Evolutionary conservation across 2,888 invertebrate genomes (phyloP), one percentile per base, ranked within the genome.

Genomic region (Mallateleia sp.): DNA sequence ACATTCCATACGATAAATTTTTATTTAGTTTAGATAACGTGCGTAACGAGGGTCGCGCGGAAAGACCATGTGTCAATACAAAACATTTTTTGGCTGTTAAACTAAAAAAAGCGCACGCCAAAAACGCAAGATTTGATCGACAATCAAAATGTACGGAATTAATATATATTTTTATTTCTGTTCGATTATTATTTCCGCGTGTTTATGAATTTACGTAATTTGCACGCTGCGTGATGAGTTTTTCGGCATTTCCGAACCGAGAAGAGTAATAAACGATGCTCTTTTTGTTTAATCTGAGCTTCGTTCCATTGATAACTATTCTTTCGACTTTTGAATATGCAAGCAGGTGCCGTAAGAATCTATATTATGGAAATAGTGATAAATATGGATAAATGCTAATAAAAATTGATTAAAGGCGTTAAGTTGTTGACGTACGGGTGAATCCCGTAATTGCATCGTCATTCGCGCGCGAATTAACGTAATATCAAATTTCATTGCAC

Each of bases 321-420:
- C 71, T 56, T 60, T 72, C 47, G 25, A 32, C 60, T 58, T 84
- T 84, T 84, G 78, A 79, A 84, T 84, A 84, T 79, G 71, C 78
- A 79, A 75, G 64, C 62, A 45, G 66, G 20, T 18, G 20, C 47
- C 60, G 45, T 45, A 74, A 79, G 50, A 52, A 72, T 62, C 54
- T 34, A 62, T 47, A 79, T 62, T 47, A 22, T 22, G 24, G 28
- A 60, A 52, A 67, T 69, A 52, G 60, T 34, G 79, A 85, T 85
- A 79, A 85, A 85, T 85, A 85, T 85, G 85, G 62, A 85, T 79
- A 79, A 79, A 85, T 85, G 79, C 74, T 80, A 85, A 85, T 85
- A 80, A 85, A 85, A 80, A 85, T 79, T 85, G 85, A 85, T 85
- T 85, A 85, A 85, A 85, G 64, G 79, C 67, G 60, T 67, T 69